Conservation (phyloP, 2,888 invertebrate genomes). For the Clunio marinus region DNA sequence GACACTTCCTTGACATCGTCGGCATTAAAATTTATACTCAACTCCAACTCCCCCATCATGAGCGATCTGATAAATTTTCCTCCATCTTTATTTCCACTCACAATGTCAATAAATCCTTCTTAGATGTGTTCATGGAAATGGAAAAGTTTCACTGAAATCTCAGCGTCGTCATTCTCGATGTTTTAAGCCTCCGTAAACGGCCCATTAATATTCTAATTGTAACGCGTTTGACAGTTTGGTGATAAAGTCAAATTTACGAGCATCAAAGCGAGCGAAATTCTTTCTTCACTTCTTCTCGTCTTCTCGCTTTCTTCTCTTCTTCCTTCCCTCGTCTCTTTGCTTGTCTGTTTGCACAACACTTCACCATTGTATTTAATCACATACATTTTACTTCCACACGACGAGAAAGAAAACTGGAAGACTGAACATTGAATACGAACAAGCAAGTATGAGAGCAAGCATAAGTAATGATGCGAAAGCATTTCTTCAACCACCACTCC, state of each 20-base stretch:
- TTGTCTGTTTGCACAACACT: not conserved
- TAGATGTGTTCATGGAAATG: not conserved
- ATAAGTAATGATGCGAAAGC: too few species aligned
- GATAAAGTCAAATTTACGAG: conserved; percentile 37
- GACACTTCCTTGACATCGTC: not conserved
- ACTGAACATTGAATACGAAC: not conserved
- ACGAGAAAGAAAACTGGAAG: not conserved
- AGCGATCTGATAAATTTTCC: conserved; percentile 25
- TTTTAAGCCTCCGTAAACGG: conserved; percentile 31
- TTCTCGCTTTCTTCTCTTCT: too few species aligned
- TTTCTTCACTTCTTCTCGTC: conserved; percentile 11
- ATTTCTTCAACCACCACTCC: too few species aligned
- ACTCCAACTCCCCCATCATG: conserved; percentile 20
- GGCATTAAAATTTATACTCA: conserved; percentile 34
- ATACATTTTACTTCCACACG: not conserved
- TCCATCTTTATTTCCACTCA: not conserved
- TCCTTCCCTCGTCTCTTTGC: not conserved
- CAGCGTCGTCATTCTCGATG: not conserved
- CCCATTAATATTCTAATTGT: conserved; percentile 39
- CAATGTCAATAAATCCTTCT: conserved; percentile 20
- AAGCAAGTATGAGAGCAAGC: too few species aligned
- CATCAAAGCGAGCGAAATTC: conserved; percentile 3
- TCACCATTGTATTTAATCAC: not conserved
- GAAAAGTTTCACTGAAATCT: not conserved
- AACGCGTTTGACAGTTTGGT: conserved; percentile 35